Base-by-base conservation (phyloP, 2,797 vertebrate species). In the Limosa lapponica region DNA sequence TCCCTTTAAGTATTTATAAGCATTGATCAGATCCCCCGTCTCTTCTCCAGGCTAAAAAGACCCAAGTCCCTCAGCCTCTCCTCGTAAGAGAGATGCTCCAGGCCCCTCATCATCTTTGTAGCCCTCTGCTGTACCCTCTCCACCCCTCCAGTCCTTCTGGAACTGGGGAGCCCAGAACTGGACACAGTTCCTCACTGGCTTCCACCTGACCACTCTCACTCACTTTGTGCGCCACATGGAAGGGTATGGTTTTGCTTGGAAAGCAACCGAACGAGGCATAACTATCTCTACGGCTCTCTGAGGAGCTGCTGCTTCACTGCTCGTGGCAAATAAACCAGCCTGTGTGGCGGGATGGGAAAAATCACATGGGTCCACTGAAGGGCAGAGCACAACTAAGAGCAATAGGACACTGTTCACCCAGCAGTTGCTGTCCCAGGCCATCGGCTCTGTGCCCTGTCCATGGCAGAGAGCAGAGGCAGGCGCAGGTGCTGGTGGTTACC, bases 161-260 rank as follows among this genome's bases (percentile, higher is more conserved):
- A 48, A 48, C 22, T 43, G 41, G 41, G 41, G 41, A 43, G 16
- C 41, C 41, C 41, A 43, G 41, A 37, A 37, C 37, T 43, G 41
- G 41, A 43, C 41, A 43, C 16, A 43, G 41, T 43, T 82, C 57
- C 18, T 49, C 16, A 4, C 41, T 64, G 71, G 55, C 36, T 34
- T 67, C 22, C 1, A 2, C 39, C 41, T 62, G 25, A 11, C 49
- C 17, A 1, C 6, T 5, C 24, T 44, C 27, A 8, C 41, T 36
- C 12, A 5, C 16, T 62, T 36, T 2, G 0, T 28, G 27, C 15
- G 43, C 43, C 1, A 2, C 27, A 25, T 8, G 28, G 43, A 58
- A 71, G 28, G 13, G 28, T 18, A 17, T 2, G 3, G 37, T 22
- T 78, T 57, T 25, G 25, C 44, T 52, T 78, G n/a, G 20, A 57